Conservation (phyloP, 2,113 vertebrate genomes). For the Fulmarus glacialis region DNA sequence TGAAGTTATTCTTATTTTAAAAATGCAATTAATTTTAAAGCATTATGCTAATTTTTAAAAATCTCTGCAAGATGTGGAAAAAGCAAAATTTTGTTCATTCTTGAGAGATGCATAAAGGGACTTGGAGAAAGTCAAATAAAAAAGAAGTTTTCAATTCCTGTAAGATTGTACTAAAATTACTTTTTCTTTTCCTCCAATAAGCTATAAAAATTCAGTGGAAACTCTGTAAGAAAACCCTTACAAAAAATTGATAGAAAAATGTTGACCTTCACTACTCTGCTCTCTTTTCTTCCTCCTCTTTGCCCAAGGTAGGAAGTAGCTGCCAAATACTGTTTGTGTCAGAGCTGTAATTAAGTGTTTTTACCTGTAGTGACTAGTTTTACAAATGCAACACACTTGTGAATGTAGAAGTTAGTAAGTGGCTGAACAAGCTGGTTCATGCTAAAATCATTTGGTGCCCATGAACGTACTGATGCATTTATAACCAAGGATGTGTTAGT, state of each 20-base stretch:
- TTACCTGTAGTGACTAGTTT: not conserved
- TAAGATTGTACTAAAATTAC: not conserved
- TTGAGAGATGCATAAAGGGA: not conserved
- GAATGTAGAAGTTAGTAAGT: not conserved
- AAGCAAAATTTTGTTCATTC: not conserved
- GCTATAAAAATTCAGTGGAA: not conserved
- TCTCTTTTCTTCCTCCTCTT: not conserved
- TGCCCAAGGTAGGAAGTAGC: not conserved
- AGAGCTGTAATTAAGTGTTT: not conserved
- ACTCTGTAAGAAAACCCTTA: not conserved
- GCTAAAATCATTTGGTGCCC: not conserved
- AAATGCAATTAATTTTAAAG: conserved; percentile 40
- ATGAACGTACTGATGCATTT: not conserved
- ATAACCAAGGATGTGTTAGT: not conserved
- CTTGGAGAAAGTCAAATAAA: not conserved
- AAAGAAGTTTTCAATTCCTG: not conserved
- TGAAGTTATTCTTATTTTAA: not conserved
- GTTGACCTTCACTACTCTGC: not conserved
- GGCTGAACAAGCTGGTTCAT: not conserved
- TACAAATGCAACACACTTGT: not conserved
- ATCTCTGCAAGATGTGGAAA: not conserved
- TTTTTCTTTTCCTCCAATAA: not conserved
- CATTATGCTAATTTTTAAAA: not conserved
- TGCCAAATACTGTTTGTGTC: not conserved
- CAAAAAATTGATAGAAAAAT: not conserved